phyloP scores from a whole-genome alignment of 1,140 invertebrate species.

The Scaptomyza graminum region DNA sequence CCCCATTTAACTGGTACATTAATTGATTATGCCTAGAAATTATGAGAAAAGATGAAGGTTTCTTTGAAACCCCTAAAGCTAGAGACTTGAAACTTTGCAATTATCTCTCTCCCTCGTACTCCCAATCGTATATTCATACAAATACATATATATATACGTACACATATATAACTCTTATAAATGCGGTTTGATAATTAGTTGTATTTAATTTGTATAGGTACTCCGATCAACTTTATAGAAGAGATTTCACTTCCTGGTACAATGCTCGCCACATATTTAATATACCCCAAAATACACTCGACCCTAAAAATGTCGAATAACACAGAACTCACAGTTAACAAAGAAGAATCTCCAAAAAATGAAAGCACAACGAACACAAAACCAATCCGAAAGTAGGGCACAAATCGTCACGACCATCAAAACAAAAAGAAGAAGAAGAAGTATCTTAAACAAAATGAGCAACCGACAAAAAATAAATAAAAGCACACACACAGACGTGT shows the following conservation, averaged over 20 bases:
- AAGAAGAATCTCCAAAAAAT: not conserved
- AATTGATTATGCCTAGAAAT: too few species aligned
- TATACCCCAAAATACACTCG: not conserved
- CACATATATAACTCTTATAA: too few species aligned
- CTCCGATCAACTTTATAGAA: too few species aligned
- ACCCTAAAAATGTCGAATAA: not conserved
- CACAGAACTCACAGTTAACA: not conserved
- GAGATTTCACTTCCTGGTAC: not conserved
- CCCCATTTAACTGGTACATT: too few species aligned
- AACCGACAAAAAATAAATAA: slow-evolving; percentile 13
- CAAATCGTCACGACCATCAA: slow-evolving; percentile 13
- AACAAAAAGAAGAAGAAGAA: not conserved
- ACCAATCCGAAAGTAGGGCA: slow-evolving; percentile 36
- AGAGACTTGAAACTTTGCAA: too few species aligned
- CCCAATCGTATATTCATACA: too few species aligned
- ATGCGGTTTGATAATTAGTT: too few species aligned
- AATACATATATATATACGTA: too few species aligned
- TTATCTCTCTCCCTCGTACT: too few species aligned
- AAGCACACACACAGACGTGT: not conserved
- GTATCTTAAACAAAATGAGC: not conserved
- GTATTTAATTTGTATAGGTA: too few species aligned
- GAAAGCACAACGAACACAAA: slow-evolving; percentile 12
- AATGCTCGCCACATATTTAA: not conserved
- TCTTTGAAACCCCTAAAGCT: too few species aligned
- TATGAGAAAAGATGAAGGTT: too few species aligned